phyloP scores from a whole-genome alignment of 2,113 vertebrate genomes.

The Salvelinus namaycush region DNA sequence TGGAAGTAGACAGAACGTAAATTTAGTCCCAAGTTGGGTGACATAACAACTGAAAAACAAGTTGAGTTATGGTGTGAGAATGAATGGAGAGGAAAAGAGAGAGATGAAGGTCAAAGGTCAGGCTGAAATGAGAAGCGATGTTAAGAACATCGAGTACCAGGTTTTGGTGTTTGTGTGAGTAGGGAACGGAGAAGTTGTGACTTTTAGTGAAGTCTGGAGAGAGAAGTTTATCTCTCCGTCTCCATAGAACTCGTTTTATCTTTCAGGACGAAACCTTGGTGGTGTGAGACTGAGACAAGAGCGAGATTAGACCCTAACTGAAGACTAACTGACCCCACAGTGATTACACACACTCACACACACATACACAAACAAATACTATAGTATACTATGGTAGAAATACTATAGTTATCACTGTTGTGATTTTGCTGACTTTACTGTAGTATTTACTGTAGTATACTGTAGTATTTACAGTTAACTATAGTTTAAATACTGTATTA shows the following conservation, averaged over 20 bases:
- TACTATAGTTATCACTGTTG: too few relatives aligned
- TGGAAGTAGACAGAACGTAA: constrained; percentile 2
- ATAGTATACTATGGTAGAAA: not conserved
- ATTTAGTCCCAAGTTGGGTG: constrained; percentile 10
- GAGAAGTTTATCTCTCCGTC: not conserved
- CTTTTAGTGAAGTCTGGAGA: not conserved
- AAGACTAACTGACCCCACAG: not conserved
- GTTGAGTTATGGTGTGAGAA: not conserved
- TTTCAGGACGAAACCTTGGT: not conserved
- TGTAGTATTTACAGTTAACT: too few relatives aligned
- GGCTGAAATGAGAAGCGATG: constrained; percentile 18
- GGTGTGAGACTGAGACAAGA: not conserved
- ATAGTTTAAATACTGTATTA: too few relatives aligned
- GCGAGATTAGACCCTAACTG: not conserved
- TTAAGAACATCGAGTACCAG: constrained; percentile 9
- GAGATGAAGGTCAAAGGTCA: constrained; percentile 11
- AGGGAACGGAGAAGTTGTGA: not conserved
- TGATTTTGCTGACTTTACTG: too few relatives aligned
- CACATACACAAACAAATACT: constrained; percentile 20
- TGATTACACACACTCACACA: not conserved
- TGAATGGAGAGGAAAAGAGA: not conserved
- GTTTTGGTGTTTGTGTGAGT: constrained; percentile 17
- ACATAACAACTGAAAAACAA: constrained; percentile 5
- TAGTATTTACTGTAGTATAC: too few relatives aligned
- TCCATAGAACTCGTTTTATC: not conserved